Percentiles rank a stretch among this genome's conserved stretches.
Evolutionary conservation across 2,113 vertebrate genomes (phyloP).

Genomic region (Aplodontia rufa): DNA sequence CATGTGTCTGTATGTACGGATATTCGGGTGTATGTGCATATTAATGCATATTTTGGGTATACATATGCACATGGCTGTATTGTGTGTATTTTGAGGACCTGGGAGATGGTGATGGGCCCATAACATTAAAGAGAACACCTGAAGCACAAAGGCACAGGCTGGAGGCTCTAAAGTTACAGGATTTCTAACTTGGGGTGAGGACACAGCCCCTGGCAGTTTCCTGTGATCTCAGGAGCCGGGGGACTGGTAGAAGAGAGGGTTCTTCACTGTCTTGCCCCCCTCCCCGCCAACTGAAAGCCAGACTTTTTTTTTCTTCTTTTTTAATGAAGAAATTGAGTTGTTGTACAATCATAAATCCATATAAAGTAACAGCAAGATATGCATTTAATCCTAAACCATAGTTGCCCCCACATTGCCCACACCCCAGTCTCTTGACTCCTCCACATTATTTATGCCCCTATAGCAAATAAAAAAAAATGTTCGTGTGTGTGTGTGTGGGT

Average conservation of each 20-base stretch:
- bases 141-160: neutral
- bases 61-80: too few relatives aligned
- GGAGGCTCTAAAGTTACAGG: neutral
- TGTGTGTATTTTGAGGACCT: neutral
- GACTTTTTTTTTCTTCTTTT: too few relatives aligned
- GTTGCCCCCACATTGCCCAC: too few relatives aligned
- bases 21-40: neutral
- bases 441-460: too few relatives aligned
- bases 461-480: too few relatives aligned
- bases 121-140: neutral
- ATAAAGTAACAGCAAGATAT: too few relatives aligned
- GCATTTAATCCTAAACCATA: too few relatives aligned
- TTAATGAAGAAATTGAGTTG: too few relatives aligned
- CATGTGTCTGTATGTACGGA: neutral
- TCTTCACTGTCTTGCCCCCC: rapidly evolving
- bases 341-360: too few relatives aligned
- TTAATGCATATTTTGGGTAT: neutral
- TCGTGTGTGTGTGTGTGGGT: too few relatives aligned
- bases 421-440: too few relatives aligned
- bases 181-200: neutral
- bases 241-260: neutral
- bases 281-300: neutral
- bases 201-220: neutral
- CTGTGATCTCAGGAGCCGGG: neutral
- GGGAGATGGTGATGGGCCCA: neutral